These are phyloP conservation scores for Garrulus glandarius DNA, from an alignment of 2,797 vertebrate species.

Conservation along the genomic window DNA sequence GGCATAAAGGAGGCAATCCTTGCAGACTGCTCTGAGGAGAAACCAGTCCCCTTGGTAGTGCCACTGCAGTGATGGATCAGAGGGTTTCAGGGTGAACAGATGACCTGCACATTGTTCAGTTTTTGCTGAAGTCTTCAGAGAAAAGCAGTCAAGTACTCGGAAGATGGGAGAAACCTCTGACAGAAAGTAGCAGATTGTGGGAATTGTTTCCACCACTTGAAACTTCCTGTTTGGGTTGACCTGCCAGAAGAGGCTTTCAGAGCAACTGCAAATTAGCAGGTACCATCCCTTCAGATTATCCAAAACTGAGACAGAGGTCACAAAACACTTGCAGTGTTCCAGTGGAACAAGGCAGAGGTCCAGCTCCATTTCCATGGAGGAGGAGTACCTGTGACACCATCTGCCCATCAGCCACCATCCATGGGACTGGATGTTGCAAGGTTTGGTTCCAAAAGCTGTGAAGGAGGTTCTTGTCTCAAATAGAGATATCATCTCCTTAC, in stretches of 20 bases:
- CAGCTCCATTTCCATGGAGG: neutral
- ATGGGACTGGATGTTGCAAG: neutral
- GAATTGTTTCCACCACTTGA: neutral
- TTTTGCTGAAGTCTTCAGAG: neutral
- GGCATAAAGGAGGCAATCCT: neutral
- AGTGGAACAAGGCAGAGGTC: neutral
- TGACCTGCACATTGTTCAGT: neutral
- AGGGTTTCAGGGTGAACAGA: neutral
- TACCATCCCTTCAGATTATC: neutral
- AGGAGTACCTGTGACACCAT: fast-evolving
- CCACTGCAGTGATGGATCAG: neutral
- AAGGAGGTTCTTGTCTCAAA: neutral
- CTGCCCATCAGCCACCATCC: neutral
- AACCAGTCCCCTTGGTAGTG: neutral
- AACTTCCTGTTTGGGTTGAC: neutral
- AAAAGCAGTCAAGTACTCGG: neutral
- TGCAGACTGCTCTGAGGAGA: neutral
- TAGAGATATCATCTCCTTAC: neutral
- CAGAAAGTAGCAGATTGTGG: neutral
- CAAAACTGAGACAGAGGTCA: neutral
- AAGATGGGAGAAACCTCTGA: neutral
- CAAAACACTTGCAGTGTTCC: neutral
- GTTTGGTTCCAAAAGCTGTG: neutral
- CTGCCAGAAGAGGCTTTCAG: neutral
- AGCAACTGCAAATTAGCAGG: neutral